These are phyloP conservation scores for Leuciscus idus DNA, from an alignment of 2,113 vertebrate species.

Conservation along the genomic window DNA sequence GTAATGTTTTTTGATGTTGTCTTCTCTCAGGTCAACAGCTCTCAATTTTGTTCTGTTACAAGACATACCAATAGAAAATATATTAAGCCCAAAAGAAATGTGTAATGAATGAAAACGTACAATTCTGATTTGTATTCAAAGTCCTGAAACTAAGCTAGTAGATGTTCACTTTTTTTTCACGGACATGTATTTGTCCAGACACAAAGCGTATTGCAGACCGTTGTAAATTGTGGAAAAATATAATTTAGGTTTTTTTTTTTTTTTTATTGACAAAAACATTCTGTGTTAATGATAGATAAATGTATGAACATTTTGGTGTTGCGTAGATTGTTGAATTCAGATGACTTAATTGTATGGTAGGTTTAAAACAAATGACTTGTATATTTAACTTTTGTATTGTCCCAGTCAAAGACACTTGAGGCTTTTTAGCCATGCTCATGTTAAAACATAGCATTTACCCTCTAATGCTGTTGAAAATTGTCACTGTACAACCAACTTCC, in stretches of 20 bases:
- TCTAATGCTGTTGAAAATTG: slow-evolving; percentile 47
- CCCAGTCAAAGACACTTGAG: slow-evolving; percentile 94
- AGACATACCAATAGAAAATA: slow-evolving; percentile 82
- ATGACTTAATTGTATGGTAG: slow-evolving; percentile 98
- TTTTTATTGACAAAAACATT: slow-evolving; percentile 73
- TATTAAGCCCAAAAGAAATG: slow-evolving; percentile 83
- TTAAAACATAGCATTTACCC: slow-evolving; percentile 48
- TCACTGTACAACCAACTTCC: slow-evolving; percentile 59
- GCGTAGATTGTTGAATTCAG: slow-evolving; percentile 97
- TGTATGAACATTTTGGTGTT: slow-evolving; percentile 92
- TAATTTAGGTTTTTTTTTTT: slow-evolving; percentile 64
- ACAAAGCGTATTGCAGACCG: slow-evolving; percentile 85
- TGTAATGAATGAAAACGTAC: slow-evolving; percentile 82
- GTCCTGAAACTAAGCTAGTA: slow-evolving; percentile 47
- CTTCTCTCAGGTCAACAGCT: slow-evolving; percentile 99
- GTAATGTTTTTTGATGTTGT: slow-evolving; percentile 98
- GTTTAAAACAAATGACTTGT: slow-evolving; percentile 95
- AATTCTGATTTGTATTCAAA: slow-evolving; percentile 62
- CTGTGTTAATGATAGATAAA: slow-evolving; percentile 89
- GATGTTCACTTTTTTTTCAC: slow-evolving; percentile 37
- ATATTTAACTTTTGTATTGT: slow-evolving; percentile 99
- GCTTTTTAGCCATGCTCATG: slow-evolving; percentile 81
- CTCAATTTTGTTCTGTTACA: slow-evolving; percentile 90
- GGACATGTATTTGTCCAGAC: slow-evolving; percentile 71
- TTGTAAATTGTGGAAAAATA: slow-evolving; percentile 73